Evolutionary conservation across 2,888 invertebrate species (phyloP), one percentile per base, ranked within the genome.

Genomic region (Buathra laborator): DNA sequence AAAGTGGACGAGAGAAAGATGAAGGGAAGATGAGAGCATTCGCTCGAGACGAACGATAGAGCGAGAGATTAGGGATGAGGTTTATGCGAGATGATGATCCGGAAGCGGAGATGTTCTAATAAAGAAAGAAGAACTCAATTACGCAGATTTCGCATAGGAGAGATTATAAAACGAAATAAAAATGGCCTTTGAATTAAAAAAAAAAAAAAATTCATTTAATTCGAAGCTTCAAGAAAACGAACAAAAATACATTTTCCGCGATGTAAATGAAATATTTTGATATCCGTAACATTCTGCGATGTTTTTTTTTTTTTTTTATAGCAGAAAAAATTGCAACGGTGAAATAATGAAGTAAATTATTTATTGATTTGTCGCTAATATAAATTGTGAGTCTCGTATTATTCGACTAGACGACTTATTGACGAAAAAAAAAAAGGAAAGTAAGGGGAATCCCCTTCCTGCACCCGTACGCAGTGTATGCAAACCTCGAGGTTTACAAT

Each of bases 51-150:
- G 62, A n/a, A 75, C 53, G 74, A 75, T 75, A 75, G 64, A 64
- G 48, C 48, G 62, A 12, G 32, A 75, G 74, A 75, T 62, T 75
- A 51, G 62, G 32, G 29, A 3, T 24, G 24, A 32, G 19, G 44
- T 12, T 62, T 62, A 66, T 9, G 32, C n/a, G 32, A 53, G 70
- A 32, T 44, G 71, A 24, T 12, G 59, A n/a, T 14, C 24, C 59
- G 24, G 3, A 29, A 37, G 32, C 32, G 48, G 24, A 29, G 64
- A 32, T 16, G 12, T 37, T 46, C 5, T 2, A 37, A 56, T 19
- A 12, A 48, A 14, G 19, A 32, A 75, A 64, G 56, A 75, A 70
- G 70, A 85, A 86, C 85, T 86, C 85, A 88, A 88, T 88, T 88
- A 88, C 71, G 78, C 32, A 14, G 29, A 24, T 59, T 29, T 24